Evolutionary conservation across 2,888 invertebrate genomes (phyloP).

Genomic region (Troides helena): DNA sequence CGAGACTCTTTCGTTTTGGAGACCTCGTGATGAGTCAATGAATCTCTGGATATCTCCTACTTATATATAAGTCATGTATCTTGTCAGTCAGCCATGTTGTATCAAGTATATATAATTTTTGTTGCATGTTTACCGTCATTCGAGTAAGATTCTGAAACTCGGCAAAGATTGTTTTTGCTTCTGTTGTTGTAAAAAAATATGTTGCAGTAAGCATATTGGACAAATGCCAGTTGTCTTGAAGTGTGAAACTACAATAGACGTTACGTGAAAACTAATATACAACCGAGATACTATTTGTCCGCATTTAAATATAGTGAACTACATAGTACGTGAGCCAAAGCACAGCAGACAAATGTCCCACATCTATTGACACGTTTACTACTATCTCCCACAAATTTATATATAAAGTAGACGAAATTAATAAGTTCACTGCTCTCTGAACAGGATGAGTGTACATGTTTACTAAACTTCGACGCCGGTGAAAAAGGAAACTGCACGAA

Average conservation of each 20-base stretch:
- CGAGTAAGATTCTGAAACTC: too few relatives aligned
- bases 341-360: conserved; percentile 3
- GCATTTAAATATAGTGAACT: conserved; percentile 1
- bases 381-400: conserved; percentile 3
- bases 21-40: too few relatives aligned
- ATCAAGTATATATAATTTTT: too few relatives aligned
- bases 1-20: too few relatives aligned
- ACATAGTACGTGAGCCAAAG: conserved; percentile 5
- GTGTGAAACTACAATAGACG: not conserved
- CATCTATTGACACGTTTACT: conserved; percentile 1
- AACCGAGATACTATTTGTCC: not conserved
- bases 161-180: too few relatives aligned
- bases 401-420: conserved; percentile 13
- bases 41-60: too few relatives aligned
- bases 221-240: not conserved
- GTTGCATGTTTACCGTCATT: too few relatives aligned
- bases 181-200: too few relatives aligned
- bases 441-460: conserved; percentile 8
- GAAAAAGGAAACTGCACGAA: conserved; percentile 19
- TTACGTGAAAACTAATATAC: too few relatives aligned
- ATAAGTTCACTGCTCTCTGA: conserved; percentile 19
- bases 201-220: too few relatives aligned
- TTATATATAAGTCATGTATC: too few relatives aligned
- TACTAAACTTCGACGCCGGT: conserved; percentile 16
- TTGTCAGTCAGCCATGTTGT: too few relatives aligned